Evolutionary conservation across 2,113 vertebrate genomes (phyloP).

Genomic region (Limnothrissa miodon): DNA sequence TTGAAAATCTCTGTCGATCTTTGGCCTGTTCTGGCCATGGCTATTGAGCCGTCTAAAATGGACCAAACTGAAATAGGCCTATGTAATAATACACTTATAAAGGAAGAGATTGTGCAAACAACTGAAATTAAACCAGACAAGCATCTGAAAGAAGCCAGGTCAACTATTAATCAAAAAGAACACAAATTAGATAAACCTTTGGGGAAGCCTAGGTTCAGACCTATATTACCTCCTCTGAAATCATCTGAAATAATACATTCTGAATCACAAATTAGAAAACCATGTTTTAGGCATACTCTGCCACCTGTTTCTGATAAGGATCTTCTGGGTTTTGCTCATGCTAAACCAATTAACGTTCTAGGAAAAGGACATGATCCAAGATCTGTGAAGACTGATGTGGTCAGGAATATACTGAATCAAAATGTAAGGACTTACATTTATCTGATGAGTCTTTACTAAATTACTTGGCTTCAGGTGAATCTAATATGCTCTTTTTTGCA

Average conservation of each 20-base stretch:
- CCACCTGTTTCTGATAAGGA: neutral
- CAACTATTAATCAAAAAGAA: neutral
- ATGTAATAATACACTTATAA: neutral
- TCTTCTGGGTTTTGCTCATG: neutral
- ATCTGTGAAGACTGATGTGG: neutral
- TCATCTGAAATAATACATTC: neutral
- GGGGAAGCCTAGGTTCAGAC: neutral
- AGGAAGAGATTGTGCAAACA: neutral
- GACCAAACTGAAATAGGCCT: neutral
- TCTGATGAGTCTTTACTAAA: no score
- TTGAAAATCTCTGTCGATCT: conserved; percentile 58
- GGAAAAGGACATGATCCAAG: neutral
- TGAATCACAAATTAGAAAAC: neutral
- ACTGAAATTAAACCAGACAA: neutral
- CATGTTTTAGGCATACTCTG: neutral
- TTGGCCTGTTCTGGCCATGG: conserved; percentile 51
- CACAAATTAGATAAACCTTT: neutral
- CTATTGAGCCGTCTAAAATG: conserved; percentile 32
- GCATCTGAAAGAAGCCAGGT: neutral
- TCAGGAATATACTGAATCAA: neutral
- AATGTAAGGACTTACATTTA: neutral
- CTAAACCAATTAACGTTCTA: neutral
- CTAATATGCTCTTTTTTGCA: neutral
- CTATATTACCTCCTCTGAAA: neutral
- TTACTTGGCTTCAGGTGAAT: no score